Evolutionary conservation across 2,888 invertebrate species (phyloP), one percentile per base, ranked within the genome.

Genomic region (Leptothorax acervorum): DNA sequence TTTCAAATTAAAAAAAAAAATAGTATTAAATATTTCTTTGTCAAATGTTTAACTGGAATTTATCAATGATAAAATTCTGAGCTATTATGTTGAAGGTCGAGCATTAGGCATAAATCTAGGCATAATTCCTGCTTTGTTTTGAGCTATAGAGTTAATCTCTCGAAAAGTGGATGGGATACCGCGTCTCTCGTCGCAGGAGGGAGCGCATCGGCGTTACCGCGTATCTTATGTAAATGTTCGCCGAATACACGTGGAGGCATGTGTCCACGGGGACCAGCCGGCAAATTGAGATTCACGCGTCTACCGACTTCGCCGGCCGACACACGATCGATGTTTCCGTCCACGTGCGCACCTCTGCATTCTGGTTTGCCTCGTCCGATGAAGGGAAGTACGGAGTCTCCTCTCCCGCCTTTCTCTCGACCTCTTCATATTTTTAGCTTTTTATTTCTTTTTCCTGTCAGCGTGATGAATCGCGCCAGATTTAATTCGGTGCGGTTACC

Each of bases 261-360:
- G 71, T 60, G 84, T 76, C 89, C 84, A 62, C 57, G 66, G 89
- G 83, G 86, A 89, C 86, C 83, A 86, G 63, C 82, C 70, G 75
- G 85, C 86, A 89, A 89, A 89, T 89, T 89, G 90, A 88, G 88
- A 89, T 89, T 89, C 90, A 89, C 90, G 86, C 70, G 89, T 84
- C 88, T 84, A 82, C 85, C 83, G 83, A 88, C 85, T 89, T 89
- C 60, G 68, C 75, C 35, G 23, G 57, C 53, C 66, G 73, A 87
- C 79, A 83, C 63, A 71, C 88, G 85, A 89, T 89, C 89, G 86
- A 89, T 89, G 86, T 84, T 89, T 84, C 74, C 81, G 42, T 81
- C 60, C 66, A 70, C 28, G 63, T 79, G 76, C 78, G 57, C 42
- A 79, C 83, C 71, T 76, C 31, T 63, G 73, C 70, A 39, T 81